These are phyloP conservation scores for Chrysocyon brachyurus DNA, from an alignment of 2,797 vertebrate species.

Conservation along the genomic window DNA sequence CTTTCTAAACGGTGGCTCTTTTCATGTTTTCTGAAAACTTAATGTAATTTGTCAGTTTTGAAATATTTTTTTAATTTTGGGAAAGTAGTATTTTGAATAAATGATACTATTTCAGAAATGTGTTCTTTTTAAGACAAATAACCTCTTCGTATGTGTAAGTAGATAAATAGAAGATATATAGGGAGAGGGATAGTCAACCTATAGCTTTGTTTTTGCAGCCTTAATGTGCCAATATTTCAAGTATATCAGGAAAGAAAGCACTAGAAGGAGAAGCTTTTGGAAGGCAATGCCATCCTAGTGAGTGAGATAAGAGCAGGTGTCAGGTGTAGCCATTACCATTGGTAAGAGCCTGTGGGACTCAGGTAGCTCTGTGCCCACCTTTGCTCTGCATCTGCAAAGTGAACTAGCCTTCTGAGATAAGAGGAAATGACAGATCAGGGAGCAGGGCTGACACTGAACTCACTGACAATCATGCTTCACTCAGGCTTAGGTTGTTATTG, in stretches of 20 bases:
- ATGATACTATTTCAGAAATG: constrained; percentile 23
- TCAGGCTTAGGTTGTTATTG: background rate
- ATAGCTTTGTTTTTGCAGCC: background rate
- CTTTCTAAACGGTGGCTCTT: background rate
- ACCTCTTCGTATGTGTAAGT: background rate
- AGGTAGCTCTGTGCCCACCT: background rate
- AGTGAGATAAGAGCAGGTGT: background rate
- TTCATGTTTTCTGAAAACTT: constrained; percentile 15
- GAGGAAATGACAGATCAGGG: constrained; percentile 34
- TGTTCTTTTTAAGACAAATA: background rate
- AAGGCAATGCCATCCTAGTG: background rate
- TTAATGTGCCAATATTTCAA: constrained; percentile 29
- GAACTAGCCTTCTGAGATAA: constrained; percentile 11
- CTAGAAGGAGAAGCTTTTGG: background rate
- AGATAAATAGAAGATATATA: background rate
- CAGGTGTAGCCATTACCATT: background rate
- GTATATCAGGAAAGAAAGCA: background rate
- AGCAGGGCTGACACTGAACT: background rate
- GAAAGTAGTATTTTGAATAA: constrained; percentile 13
- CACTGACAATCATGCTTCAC: background rate
- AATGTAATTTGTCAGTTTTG: background rate
- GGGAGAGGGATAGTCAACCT: background rate
- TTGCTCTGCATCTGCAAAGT: background rate
- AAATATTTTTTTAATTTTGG: background rate
- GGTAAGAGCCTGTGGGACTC: background rate